Evolutionary conservation across 2,888 invertebrate species (phyloP).

Genomic region (Beris morrisii): DNA sequence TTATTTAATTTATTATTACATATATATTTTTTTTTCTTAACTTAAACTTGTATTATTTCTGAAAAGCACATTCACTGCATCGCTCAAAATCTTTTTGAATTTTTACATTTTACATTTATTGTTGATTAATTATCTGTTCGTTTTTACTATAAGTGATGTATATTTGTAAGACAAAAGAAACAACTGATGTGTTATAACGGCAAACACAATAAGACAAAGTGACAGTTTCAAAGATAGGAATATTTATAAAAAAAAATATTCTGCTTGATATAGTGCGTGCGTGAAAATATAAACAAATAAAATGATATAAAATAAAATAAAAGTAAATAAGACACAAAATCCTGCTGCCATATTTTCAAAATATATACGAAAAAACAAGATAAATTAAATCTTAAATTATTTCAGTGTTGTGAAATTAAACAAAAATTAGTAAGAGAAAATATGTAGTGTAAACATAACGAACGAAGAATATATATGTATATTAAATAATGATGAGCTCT

Average conservation of each 20-base stretch:
- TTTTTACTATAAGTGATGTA: too few relatives aligned
- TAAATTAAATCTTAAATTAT: constrained; percentile 12
- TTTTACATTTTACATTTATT: too few relatives aligned
- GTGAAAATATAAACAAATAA: constrained; percentile 13
- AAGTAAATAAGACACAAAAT: neutral
- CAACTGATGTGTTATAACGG: neutral
- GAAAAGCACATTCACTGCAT: too few relatives aligned
- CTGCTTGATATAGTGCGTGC: constrained; percentile 21
- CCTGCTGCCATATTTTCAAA: constrained; percentile 27
- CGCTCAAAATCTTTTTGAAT: too few relatives aligned
- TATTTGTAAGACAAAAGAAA: too few relatives aligned
- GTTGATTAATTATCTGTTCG: too few relatives aligned
- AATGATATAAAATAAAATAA: constrained; percentile 6
- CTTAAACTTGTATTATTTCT: too few relatives aligned
- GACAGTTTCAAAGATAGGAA: constrained; percentile 19
- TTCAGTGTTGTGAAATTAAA: constrained; percentile 29
- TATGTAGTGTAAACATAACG: neutral
- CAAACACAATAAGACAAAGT: constrained; percentile 11
- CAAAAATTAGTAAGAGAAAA: constrained; percentile 12
- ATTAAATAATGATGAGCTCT: constrained; percentile 22
- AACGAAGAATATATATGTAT: constrained; percentile 20
- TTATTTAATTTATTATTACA: too few relatives aligned
- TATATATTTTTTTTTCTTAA: too few relatives aligned
- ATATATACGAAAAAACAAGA: neutral
- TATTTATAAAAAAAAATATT: constrained; percentile 27